These are phyloP conservation scores for Protonibea diacanthus DNA, from an alignment of 2,797 vertebrate species.

Conservation along the genomic window DNA sequence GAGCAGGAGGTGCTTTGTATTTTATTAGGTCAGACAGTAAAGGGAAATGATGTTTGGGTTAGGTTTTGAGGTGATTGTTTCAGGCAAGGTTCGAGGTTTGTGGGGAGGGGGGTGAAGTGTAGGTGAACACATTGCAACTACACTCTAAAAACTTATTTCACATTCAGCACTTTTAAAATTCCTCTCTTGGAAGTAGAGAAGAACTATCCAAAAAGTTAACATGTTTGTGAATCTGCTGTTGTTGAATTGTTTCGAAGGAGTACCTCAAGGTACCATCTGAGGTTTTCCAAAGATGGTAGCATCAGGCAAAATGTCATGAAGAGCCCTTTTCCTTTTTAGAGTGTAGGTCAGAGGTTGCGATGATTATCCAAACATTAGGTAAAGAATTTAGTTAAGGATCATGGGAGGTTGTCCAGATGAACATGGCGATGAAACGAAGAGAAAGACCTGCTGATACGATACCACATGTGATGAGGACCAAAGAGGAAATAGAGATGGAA, in stretches of 20 bases:
- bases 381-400: slow-evolving; percentile 13
- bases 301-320: neutral
- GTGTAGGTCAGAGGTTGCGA: slow-evolving; percentile 48
- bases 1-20: slow-evolving; percentile 49
- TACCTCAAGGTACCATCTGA: slow-evolving; percentile 18
- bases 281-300: neutral
- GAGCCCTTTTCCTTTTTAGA: slow-evolving; percentile 46
- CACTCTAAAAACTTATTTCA: slow-evolving; percentile 58
- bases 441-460: slow-evolving; percentile 70
- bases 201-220: neutral
- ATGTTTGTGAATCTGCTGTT: neutral
- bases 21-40: slow-evolving; percentile 42
- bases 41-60: slow-evolving; percentile 1
- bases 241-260: neutral
- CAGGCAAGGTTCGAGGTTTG: slow-evolving; percentile 19
- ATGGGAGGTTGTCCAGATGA: slow-evolving; percentile 19
- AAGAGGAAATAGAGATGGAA: slow-evolving; percentile 16
- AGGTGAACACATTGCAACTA: slow-evolving; percentile 31
- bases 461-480: slow-evolving; percentile 6
- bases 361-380: slow-evolving; percentile 22
- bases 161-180: neutral
- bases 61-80: slow-evolving; percentile 23
- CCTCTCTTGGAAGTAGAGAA: neutral
- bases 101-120: slow-evolving; percentile 1
- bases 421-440: slow-evolving; percentile 40